phyloP scores from a whole-genome alignment of 2,888 invertebrate genomes.

The Leptopilina myrica region DNA sequence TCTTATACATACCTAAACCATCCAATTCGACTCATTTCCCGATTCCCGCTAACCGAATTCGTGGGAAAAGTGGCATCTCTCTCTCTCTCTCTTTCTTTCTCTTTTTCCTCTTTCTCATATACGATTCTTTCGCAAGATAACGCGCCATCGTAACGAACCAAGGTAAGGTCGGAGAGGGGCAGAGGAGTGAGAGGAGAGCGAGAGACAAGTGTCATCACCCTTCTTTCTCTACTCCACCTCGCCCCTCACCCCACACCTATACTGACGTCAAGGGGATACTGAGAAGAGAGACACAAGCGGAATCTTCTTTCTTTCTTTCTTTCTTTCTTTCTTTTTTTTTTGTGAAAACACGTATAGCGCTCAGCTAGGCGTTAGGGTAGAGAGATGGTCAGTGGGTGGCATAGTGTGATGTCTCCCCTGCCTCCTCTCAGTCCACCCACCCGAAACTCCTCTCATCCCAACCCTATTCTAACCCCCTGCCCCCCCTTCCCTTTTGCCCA shows the following conservation, averaged over 20 bases:
- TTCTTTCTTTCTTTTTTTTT: constrained; percentile 42
- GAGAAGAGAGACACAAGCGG: constrained; percentile 54
- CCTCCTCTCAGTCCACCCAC: constrained; percentile 37
- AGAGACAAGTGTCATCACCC: constrained; percentile 15
- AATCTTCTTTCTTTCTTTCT: constrained; percentile 11
- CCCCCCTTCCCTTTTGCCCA: constrained; percentile 10
- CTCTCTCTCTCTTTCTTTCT: no score
- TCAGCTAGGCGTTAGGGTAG: constrained; percentile 50
- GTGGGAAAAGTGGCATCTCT: constrained; percentile 19
- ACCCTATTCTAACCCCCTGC: constrained; percentile 33
- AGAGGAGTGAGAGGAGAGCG: not conserved
- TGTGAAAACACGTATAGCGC: constrained; percentile 52
- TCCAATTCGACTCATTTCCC: not conserved
- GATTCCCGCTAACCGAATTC: constrained; percentile 26
- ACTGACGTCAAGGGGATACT: constrained; percentile 50
- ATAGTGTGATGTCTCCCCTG: constrained; percentile 44
- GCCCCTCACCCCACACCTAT: constrained; percentile 49
- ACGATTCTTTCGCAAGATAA: constrained; percentile 30
- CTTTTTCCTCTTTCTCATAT: not conserved
- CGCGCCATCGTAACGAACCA: constrained; percentile 33
- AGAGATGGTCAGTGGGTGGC: constrained; percentile 56
- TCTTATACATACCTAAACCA: not conserved
- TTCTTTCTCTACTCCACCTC: not conserved
- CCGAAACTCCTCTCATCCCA: not conserved
- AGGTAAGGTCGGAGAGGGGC: not conserved